A percentile compares a stretch with the other conserved stretches of the same genome.
phyloP scores from a whole-genome alignment of 2,797 vertebrate species.

The Etheostoma nigrum region DNA sequence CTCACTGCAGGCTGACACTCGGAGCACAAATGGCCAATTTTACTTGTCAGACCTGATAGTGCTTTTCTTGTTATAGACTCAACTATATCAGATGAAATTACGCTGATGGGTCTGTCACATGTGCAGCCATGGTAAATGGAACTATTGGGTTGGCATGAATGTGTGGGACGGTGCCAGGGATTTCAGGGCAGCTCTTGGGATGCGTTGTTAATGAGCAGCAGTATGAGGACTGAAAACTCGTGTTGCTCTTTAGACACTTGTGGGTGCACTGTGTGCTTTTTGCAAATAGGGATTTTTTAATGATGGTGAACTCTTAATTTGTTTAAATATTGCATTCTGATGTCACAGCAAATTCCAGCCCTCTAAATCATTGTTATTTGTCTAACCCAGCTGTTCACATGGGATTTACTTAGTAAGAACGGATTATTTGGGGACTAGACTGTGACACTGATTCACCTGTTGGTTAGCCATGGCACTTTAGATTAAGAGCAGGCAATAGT shows the following conservation, averaged over 20 bases:
- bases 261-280: not conserved
- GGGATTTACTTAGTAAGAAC: constrained; percentile 72
- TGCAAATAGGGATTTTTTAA: constrained; percentile 4
- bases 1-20: constrained; percentile 39
- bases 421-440: constrained; percentile 66
- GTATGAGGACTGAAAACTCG: constrained; percentile 37
- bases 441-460: constrained; percentile 68
- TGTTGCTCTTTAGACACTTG: constrained; percentile 27
- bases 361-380: constrained; percentile 54
- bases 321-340: constrained; percentile 22
- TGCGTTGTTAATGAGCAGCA: constrained; percentile 56
- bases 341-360: constrained; percentile 30
- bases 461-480: constrained; percentile 62
- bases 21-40: constrained; percentile 44
- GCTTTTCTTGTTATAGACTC: constrained; percentile 61
- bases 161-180: constrained; percentile 49
- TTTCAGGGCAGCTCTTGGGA: constrained; percentile 49
- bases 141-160: constrained; percentile 71
- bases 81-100: constrained; percentile 73
- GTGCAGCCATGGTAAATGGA: constrained; percentile 67
- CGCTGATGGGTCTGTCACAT: constrained; percentile 71
- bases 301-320: constrained; percentile 23
- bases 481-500: constrained; percentile 43
- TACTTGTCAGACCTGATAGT: constrained; percentile 51
- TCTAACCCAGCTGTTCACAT: constrained; percentile 68